Evolutionary conservation across 1,140 invertebrate genomes (phyloP).

Genomic region (Idris sp.): DNA sequence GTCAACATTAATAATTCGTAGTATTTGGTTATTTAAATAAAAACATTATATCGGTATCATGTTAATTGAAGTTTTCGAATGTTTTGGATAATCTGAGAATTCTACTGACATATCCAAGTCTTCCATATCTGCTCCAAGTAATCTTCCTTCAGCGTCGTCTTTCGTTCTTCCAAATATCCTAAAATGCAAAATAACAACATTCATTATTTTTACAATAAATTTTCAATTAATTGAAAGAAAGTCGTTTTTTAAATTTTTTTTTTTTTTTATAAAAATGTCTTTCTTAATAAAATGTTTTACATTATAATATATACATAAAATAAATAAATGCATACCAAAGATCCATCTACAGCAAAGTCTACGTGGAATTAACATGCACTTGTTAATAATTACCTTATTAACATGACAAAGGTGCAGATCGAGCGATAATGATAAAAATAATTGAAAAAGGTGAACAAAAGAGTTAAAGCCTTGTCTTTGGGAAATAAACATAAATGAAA

Average conservation of each 20-base stretch:
- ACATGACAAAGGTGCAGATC: constrained; percentile 21
- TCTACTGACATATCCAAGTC: constrained; percentile 67
- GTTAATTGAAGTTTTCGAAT: constrained; percentile 56
- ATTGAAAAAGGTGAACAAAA: too few species aligned
- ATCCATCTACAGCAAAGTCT: constrained; percentile 36
- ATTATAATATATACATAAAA: too few species aligned
- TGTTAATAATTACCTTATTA: constrained; percentile 24
- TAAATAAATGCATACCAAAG: constrained; percentile 45
- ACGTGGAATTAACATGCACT: constrained; percentile 34
- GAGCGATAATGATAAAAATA: constrained; percentile 2
- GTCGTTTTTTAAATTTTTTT: too few species aligned
- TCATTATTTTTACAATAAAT: background rate
- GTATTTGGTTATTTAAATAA: too few species aligned
- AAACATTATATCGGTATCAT: constrained; percentile 63
- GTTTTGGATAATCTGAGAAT: constrained; percentile 69
- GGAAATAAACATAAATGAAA: too few species aligned
- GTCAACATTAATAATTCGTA: too few species aligned
- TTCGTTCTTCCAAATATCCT: constrained; percentile 72
- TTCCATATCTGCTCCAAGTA: constrained; percentile 67
- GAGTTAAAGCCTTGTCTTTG: too few species aligned
- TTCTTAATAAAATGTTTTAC: too few species aligned
- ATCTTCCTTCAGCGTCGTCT: constrained; percentile 68
- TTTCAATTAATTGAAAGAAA: too few species aligned
- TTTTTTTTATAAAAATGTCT: too few species aligned
- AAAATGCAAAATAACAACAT: constrained; percentile 29